Evolutionary conservation across 2,113 vertebrate genomes (phyloP).

Genomic region (Tursiops truncatus): DNA sequence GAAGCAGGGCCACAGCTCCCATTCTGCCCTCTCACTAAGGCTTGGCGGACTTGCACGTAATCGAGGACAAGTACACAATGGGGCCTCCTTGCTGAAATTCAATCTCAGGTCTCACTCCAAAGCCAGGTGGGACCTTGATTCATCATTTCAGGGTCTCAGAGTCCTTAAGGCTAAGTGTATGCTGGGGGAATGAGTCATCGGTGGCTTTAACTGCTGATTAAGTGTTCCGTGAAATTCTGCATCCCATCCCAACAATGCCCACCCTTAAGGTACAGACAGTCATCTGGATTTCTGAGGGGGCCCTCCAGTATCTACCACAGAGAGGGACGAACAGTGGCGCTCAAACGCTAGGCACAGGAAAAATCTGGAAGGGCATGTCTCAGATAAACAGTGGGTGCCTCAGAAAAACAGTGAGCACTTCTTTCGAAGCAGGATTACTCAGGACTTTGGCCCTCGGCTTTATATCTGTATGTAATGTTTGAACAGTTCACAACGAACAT

Average conservation of each 20-base stretch:
- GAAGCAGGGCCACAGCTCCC: neutral
- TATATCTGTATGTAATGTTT: neutral
- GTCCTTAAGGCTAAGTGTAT: neutral
- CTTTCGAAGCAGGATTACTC: neutral
- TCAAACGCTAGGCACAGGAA: neutral
- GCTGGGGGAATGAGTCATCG: conserved; percentile 51
- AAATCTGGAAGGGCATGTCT: neutral
- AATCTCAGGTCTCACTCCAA: neutral
- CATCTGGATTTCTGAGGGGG: neutral
- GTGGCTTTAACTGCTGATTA: conserved; percentile 46
- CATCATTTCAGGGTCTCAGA: conserved; percentile 18
- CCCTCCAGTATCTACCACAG: neutral
- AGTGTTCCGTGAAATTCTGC: conserved; percentile 27
- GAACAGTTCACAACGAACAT: neutral
- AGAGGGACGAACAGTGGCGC: neutral
- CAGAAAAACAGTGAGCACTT: neutral
- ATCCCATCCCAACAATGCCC: neutral
- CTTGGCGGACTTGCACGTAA: neutral
- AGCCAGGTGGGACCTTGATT: conserved; percentile 9
- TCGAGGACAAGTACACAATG: neutral
- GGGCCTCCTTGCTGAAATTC: neutral
- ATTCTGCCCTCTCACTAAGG: neutral
- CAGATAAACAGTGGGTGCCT: neutral
- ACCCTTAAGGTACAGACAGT: neutral
- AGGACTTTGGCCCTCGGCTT: neutral